Evolutionary conservation across 2,113 vertebrate species (phyloP), one percentile per base, ranked within the genome.

Genomic region (Stigmatopora argus): DNA sequence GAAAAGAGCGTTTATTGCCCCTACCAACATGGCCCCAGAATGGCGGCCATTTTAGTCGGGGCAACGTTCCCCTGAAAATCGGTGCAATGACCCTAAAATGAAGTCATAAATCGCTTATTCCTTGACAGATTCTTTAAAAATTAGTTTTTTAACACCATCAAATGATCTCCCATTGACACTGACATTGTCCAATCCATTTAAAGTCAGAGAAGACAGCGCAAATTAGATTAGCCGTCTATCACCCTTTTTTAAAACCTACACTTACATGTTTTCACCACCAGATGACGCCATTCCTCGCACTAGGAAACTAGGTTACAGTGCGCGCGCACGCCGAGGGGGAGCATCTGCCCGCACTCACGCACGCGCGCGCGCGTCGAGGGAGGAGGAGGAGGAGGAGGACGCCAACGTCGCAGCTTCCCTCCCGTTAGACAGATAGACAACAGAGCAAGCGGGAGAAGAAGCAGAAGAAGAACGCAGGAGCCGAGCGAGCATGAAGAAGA

Each of bases 401-500:
- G 26, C 2, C 26, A 31, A 86, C 69, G 79, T 72, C 62, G 41
- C 53, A 61, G 59, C 41, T 53, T 77, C 74, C 62, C 64, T 62
- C 41, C 57, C 44, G 45, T 48, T 7, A 41, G 18, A 44, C 65
- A 72, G 64, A 31, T 62, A 72, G 64, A 84, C 78, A 72, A 80
- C 77, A 34, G 71, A 61, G 38, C 52, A 65, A 56, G 52, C 34
- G 9, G 15, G 15, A 61, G n/a, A 11, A 62, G 18, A 46, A 21
- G 41, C 3, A 44, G n/a, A 23, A 2, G 9, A 46, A 71, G 58
- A 61, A 67, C 61, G 59, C 23, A 31, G 35, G 63, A 35, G 52
- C 49, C 7, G 69, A 18, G 38, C 41, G 67, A 86, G 59, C 66
- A 96, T 96, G 94, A 95, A 93, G 92, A 96, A 92, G 70, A 94